Evolutionary conservation across 2,888 invertebrate genomes (phyloP).

Genomic region (Andrena praecox): DNA sequence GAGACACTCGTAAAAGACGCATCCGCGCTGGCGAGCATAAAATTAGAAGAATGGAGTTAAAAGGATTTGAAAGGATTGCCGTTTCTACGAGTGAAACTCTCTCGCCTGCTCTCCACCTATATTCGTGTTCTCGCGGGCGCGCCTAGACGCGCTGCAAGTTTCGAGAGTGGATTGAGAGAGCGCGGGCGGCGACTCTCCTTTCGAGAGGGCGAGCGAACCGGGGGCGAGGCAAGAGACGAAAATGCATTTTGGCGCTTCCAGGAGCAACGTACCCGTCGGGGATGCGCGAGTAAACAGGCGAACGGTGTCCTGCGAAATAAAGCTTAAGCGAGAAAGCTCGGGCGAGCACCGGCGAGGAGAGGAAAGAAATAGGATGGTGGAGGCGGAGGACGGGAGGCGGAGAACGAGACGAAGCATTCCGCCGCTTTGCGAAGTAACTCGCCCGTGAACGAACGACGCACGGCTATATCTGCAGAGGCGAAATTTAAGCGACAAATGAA

Average conservation of each 20-base stretch:
- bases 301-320: constrained; percentile 54
- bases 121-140: constrained; percentile 41
- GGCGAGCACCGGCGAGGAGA: constrained; percentile 30
- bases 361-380: neutral
- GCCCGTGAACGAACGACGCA: constrained; percentile 46
- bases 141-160: constrained; percentile 49
- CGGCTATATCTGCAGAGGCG: constrained; percentile 18
- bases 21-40: constrained; percentile 76
- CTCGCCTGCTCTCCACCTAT: constrained; percentile 50
- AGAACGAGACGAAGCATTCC: constrained; percentile 44
- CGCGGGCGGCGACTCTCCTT: constrained; percentile 22
- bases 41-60: constrained; percentile 81
- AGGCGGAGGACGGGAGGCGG: too few relatives aligned
- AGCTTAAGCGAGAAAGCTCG: constrained; percentile 44
- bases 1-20: constrained; percentile 76
- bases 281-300: constrained; percentile 54
- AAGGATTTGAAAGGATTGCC: constrained; percentile 80
- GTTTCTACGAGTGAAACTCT: constrained; percentile 59
- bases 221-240: constrained; percentile 25
- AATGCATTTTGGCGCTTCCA: constrained; percentile 62
- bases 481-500: constrained; percentile 43
- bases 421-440: constrained; percentile 49
- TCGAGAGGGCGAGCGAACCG: constrained; percentile 19
- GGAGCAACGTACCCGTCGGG: constrained; percentile 41
- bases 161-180: constrained; percentile 68